Conservation (phyloP, 2,113 vertebrate genomes). For the Rynchops niger region DNA sequence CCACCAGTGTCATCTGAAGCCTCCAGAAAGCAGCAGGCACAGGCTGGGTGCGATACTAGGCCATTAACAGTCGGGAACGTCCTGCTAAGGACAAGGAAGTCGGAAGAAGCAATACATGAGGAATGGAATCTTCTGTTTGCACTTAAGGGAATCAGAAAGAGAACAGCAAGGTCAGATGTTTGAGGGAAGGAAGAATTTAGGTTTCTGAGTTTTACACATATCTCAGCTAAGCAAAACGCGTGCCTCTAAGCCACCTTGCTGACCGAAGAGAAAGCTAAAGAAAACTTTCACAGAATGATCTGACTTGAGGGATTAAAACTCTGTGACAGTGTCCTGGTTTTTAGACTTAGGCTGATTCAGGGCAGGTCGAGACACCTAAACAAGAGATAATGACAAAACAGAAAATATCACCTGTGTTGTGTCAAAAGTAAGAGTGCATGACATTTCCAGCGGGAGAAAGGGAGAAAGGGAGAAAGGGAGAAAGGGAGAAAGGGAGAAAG, state of each 20-base stretch:
- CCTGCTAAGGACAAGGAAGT: not conserved
- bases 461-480: too few species aligned
- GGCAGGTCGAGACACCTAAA: not conserved
- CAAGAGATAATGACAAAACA: not conserved
- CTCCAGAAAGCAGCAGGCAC: accelerated
- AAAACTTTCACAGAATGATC: not conserved
- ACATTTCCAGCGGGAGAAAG: not conserved
- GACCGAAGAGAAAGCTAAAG: not conserved
- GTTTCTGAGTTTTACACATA: not conserved
- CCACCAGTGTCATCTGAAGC: not conserved
- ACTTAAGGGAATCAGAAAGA: not conserved
- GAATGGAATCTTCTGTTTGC: not conserved
- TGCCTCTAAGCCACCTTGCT: not conserved
- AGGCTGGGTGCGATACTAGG: accelerated
- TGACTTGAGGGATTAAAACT: not conserved
- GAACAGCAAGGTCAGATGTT: not conserved
- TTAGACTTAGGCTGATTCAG: not conserved
- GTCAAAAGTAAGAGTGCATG: not conserved
- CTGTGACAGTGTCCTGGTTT: not conserved
- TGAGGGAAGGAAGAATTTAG: not conserved
- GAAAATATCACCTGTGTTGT: accelerated
- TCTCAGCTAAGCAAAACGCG: accelerated
- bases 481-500: too few species aligned
- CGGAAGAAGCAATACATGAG: not conserved
- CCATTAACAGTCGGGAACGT: accelerated